Evolutionary conservation across 2,888 invertebrate species (phyloP).

Genomic region (Mythimna vitellina): DNA sequence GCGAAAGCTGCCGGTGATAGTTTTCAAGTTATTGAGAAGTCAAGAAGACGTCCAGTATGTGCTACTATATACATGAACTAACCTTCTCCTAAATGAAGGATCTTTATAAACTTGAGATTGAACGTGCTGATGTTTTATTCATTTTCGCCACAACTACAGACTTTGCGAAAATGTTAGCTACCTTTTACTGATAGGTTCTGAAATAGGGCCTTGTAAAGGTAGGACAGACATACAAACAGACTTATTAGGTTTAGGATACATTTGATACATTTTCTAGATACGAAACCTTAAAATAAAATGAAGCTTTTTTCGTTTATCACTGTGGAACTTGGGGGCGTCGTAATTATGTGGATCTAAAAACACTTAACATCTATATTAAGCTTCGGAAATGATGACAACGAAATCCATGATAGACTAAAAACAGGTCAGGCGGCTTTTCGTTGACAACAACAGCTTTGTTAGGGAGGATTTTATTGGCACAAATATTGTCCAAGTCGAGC

Average conservation of each 20-base stretch:
- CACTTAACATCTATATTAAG: slow-evolving; percentile 63
- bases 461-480: slow-evolving; percentile 89
- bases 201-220: slow-evolving; percentile 6
- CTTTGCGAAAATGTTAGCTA: slow-evolving; percentile 28
- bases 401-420: slow-evolving; percentile 83
- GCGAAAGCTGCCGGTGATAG: slow-evolving; percentile 84
- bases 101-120: slow-evolving; percentile 42
- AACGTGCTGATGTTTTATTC: slow-evolving; percentile 42
- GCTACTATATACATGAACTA: slow-evolving; percentile 38
- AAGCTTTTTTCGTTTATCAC: slow-evolving; percentile 5
- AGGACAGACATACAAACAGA: slow-evolving; percentile 18
- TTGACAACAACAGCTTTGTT: slow-evolving; percentile 89
- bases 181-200: slow-evolving; percentile 12
- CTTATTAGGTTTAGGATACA: slow-evolving; percentile 1
- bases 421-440: slow-evolving; percentile 85
- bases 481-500: slow-evolving; percentile 88
- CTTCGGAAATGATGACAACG: slow-evolving; percentile 74
- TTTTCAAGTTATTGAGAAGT: slow-evolving; percentile 87
- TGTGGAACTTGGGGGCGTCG: background rate
- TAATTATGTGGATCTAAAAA: slow-evolving; percentile 49
- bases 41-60: slow-evolving; percentile 73
- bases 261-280: background rate
- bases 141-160: slow-evolving; percentile 41
- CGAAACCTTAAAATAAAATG: background rate
- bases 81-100: slow-evolving; percentile 42